These are phyloP conservation scores for Cyanistes caeruleus DNA, from an alignment of 2,113 vertebrate species.

Conservation along the genomic window DNA sequence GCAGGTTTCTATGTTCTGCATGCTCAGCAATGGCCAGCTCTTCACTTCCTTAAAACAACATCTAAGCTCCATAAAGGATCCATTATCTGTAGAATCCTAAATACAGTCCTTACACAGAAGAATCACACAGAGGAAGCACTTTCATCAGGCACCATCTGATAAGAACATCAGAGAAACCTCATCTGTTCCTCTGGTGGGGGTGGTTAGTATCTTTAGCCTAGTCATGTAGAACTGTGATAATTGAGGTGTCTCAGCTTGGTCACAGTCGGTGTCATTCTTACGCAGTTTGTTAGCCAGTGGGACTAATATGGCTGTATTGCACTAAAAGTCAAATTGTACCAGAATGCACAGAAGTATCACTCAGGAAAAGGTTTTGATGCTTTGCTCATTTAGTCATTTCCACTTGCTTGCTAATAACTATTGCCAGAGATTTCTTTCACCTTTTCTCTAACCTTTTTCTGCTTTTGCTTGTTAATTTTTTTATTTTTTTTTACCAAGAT, in stretches of 20 bases:
- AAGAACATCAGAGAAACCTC: background rate
- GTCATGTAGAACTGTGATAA: background rate
- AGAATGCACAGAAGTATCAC: background rate
- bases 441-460: background rate
- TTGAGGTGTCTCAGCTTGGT: background rate
- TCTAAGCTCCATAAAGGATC: background rate
- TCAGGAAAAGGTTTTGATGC: background rate
- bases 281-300: background rate
- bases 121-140: background rate
- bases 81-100: background rate
- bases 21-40: background rate
- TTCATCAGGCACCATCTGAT: background rate
- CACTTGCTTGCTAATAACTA: background rate
- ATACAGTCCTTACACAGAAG: background rate
- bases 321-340: background rate
- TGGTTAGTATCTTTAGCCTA: background rate
- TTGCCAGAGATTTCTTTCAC: background rate
- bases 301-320: background rate
- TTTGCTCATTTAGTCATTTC: background rate
- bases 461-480: background rate
- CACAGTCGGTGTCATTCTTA: background rate
- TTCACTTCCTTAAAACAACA: background rate
- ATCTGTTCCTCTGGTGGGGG: background rate
- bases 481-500: background rate
- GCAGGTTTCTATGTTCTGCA: background rate